These are phyloP conservation scores for Magallana gigas DNA, from an alignment of 1,140 invertebrate genomes.

Conservation along the genomic window DNA sequence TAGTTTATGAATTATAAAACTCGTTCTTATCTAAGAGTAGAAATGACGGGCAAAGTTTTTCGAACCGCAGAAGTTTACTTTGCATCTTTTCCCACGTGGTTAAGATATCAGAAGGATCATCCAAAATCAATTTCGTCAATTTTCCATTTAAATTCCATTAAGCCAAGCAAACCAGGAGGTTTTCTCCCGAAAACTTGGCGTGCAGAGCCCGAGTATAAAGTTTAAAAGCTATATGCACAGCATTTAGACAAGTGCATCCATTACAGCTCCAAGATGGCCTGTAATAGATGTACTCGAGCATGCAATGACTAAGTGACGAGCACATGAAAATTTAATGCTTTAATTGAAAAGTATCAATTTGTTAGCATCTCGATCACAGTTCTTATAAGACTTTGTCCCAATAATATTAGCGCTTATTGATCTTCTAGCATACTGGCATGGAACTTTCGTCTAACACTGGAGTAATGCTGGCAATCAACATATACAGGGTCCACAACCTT, in stretches of 20 bases:
- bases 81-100: background rate
- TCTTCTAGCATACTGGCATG: background rate
- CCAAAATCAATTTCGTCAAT: slow-evolving; percentile 22
- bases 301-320: background rate
- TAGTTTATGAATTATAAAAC: slow-evolving; percentile 8
- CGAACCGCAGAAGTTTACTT: background rate
- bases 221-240: background rate
- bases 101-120: background rate
- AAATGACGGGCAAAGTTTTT: background rate
- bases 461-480: background rate
- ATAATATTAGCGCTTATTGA: slow-evolving; percentile 8
- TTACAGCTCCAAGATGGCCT: background rate
- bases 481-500: background rate
- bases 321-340: slow-evolving; percentile 25
- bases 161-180: background rate
- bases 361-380: background rate
- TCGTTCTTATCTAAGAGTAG: background rate
- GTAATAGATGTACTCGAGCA: background rate
- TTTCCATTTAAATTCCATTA: slow-evolving; percentile 28
- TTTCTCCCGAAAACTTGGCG: background rate
- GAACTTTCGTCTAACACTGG: background rate
- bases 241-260: slow-evolving; percentile 2
- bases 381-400: background rate
- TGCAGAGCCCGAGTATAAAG: background rate
- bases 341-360: slow-evolving; percentile 15